A percentile compares a stretch with the other conserved stretches of the same genome.
phyloP scores from a whole-genome alignment of 2,113 vertebrate species.

The Typhlomys cinereus region DNA sequence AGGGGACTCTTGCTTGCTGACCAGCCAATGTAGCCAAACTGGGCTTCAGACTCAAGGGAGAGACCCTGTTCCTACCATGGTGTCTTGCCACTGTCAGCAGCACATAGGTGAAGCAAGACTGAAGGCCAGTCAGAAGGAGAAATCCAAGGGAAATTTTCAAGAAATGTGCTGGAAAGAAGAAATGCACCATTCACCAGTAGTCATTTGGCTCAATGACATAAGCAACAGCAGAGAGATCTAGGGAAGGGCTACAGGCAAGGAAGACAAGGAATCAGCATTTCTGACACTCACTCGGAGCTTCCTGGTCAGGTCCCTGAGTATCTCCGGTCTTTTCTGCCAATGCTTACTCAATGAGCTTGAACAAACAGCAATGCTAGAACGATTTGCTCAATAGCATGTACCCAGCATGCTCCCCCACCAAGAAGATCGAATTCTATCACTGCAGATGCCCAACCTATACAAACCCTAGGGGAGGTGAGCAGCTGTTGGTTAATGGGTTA shows the following conservation, averaged over 20 bases:
- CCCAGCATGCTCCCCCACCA: neutral
- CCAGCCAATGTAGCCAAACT: no score
- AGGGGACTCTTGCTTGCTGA: no score
- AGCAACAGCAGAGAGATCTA: neutral
- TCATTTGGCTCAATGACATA: neutral
- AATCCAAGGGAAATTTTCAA: no score
- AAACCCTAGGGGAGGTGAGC: no score
- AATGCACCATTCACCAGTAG: no score
- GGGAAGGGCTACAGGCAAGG: neutral
- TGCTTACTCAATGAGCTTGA: neutral
- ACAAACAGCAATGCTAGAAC: neutral
- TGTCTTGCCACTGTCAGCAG: no score
- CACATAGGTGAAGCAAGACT: no score
- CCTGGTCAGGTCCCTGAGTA: neutral
- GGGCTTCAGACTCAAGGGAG: no score
- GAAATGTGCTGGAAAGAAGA: neutral
- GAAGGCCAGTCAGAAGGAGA: no score
- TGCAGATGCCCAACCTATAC: neutral
- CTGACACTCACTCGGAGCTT: neutral
- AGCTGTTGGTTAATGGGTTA: neutral
- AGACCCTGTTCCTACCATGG: no score
- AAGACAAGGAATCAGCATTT: rapidly evolving
- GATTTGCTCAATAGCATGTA: neutral
- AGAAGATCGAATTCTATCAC: neutral
- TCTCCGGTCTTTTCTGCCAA: neutral